A percentile compares a stretch with the other conserved stretches of the same genome.
Evolutionary conservation across 2,113 vertebrate genomes (phyloP).

Genomic region (Dunckerocampus dactyliophorus): DNA sequence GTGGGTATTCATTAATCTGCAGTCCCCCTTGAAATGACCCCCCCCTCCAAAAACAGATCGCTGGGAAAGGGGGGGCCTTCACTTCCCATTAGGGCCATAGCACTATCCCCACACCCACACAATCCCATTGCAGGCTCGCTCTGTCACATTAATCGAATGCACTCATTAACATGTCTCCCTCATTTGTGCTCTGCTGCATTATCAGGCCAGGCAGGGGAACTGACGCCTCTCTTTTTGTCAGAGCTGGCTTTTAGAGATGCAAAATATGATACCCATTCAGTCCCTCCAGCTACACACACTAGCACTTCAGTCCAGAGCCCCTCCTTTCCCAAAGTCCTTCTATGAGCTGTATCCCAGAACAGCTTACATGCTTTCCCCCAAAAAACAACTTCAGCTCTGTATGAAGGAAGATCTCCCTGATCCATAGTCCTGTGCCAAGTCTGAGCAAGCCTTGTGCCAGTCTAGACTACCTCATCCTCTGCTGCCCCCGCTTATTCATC

Average conservation of each 20-base stretch:
- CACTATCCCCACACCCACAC: slow-evolving; percentile 11
- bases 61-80: slow-evolving; percentile 47
- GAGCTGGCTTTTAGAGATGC: slow-evolving; percentile 66
- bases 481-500: slow-evolving; percentile 10
- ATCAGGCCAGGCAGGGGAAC: slow-evolving; percentile 54
- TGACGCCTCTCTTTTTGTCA: slow-evolving; percentile 63
- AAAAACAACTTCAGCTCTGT: slow-evolving; percentile 6
- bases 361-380: slow-evolving; percentile 7
- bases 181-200: slow-evolving; percentile 53
- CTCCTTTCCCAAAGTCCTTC: slow-evolving; percentile 13
- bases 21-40: slow-evolving; percentile 52
- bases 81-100: slow-evolving; percentile 55
- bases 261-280: slow-evolving; percentile 56
- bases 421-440: slow-evolving; percentile 41
- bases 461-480: slow-evolving; percentile 4
- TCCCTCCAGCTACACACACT: slow-evolving; percentile 21
- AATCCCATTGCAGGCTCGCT: slow-evolving; percentile 34
- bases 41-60: slow-evolving; percentile 41
- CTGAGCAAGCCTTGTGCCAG: slow-evolving; percentile 46
- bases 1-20: slow-evolving; percentile 70
- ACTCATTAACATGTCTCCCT: slow-evolving; percentile 71
- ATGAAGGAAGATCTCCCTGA: slow-evolving; percentile 35
- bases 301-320: slow-evolving; percentile 10
- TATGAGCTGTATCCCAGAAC: slow-evolving; percentile 31
- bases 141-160: slow-evolving; percentile 56